These are phyloP conservation scores for Meloe dianella DNA, from an alignment of 2,888 invertebrate genomes.

Conservation along the genomic window DNA sequence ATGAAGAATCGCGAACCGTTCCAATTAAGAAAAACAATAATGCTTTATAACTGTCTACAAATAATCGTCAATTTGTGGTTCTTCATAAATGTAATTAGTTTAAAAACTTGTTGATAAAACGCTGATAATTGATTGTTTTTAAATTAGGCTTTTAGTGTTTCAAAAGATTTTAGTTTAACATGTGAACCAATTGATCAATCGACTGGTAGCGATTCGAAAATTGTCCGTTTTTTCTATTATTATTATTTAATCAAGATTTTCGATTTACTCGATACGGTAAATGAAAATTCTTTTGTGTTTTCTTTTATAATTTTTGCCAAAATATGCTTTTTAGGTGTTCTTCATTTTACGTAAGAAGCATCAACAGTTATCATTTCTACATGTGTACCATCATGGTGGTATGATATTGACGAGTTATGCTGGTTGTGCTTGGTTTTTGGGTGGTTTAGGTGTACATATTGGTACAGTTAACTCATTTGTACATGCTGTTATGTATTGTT, in stretches of 20 bases:
- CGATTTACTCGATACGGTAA: constrained; percentile 75
- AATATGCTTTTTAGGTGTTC: constrained; percentile 69
- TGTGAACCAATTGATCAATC: not conserved
- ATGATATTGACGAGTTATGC: constrained; percentile 74
- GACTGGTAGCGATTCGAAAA: not conserved
- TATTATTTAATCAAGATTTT: constrained; percentile 73
- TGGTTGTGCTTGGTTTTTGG: constrained; percentile 65
- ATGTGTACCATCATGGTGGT: constrained; percentile 81
- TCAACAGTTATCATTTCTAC: constrained; percentile 78
- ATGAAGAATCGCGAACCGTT: constrained; percentile 67
- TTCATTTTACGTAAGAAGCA: constrained; percentile 80
- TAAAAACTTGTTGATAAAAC: not conserved
- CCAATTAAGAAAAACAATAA: constrained; percentile 64
- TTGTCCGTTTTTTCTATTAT: constrained; percentile 62
- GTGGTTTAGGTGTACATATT: constrained; percentile 69
- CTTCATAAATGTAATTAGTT: not conserved
- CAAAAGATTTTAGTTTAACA: not conserved
- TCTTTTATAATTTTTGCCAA: not conserved
- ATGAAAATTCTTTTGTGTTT: constrained; percentile 17
- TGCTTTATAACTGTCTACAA: constrained; percentile 68
- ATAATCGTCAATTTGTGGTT: constrained; percentile 50
- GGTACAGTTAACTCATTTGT: constrained; percentile 74
- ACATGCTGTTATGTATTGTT: constrained; percentile 78
- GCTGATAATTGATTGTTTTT: not conserved
- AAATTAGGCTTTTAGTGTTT: not conserved